These are phyloP conservation scores for Hyles euphorbiae DNA, from an alignment of 1,140 invertebrate species.

Conservation along the genomic window DNA sequence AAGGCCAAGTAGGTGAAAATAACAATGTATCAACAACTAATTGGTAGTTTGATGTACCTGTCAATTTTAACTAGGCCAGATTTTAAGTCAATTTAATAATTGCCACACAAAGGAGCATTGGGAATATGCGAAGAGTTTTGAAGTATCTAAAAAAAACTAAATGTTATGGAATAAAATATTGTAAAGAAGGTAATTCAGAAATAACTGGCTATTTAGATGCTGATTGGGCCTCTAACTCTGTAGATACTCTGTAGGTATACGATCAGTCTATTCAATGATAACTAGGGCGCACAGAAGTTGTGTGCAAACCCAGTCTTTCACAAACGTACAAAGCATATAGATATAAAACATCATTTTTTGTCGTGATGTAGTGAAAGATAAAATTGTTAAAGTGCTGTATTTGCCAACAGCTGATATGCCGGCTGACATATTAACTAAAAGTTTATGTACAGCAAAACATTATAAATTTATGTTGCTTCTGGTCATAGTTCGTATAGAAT, in stretches of 20 bases:
- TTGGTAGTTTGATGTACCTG: background rate
- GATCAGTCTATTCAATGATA: background rate
- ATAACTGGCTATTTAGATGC: background rate
- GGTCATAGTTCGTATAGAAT: too few species aligned
- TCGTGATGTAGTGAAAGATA: background rate
- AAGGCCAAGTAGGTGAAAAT: background rate
- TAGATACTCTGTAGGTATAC: background rate
- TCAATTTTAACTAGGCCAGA: background rate
- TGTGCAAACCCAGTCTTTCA: background rate
- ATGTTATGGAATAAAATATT: background rate
- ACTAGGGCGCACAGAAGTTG: background rate
- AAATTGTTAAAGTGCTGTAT: too few species aligned
- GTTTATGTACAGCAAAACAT: too few species aligned
- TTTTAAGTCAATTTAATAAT: slow-evolving; percentile 5
- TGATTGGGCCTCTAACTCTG: background rate
- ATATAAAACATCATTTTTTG: slow-evolving; percentile 1
- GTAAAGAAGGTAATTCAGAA: background rate
- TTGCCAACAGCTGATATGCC: too few species aligned
- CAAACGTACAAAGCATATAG: slow-evolving; percentile 1
- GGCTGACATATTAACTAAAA: too few species aligned
- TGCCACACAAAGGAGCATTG: background rate
- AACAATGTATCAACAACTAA: too few species aligned
- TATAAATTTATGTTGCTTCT: too few species aligned
- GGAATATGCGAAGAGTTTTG: slow-evolving; percentile 1
- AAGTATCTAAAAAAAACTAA: slow-evolving; percentile 6